Evolutionary conservation across 2,888 invertebrate species (phyloP), one percentile per base, ranked within the genome.

Genomic region (Polymixis lichenea): DNA sequence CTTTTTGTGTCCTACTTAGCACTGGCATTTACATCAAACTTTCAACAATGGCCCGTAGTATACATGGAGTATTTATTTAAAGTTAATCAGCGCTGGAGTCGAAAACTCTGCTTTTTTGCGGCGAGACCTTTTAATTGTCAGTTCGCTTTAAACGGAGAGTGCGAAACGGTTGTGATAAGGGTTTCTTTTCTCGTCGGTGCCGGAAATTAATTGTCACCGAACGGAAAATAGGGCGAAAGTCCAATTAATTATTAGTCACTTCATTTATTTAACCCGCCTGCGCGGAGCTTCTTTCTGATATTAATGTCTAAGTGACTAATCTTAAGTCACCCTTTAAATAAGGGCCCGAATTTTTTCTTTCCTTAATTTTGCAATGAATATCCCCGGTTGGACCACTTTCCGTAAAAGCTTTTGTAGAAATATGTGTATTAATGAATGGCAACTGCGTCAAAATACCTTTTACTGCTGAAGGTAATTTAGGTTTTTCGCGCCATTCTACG

Each of bases 181-280:
- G 96, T 95, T 95, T 95, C 95, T 95, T 96, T 95, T 94, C 94
- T 94, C 93, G 89, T 92, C 92, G 91, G 90, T 91, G 92, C 94
- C 94, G 95, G 95, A 96, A 96, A 96, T 96, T 96, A 96, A 96
- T 96, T 95, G 96, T 96, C 96, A 94, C 96, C 95, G 94, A 96
- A 96, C 96, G 95, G 95, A 96, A 96, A 96, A 96, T 96, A 95
- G 96, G 96, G 96, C 93, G 94, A 95, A 96, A 96, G 93, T 96
- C 95, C 96, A 96, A 96, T 96, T 96, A 96, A 96, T 96, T 96
- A 96, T 95, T 95, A 95, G 95, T 94, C 95, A 96, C 95, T 96
- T 96, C 96, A 96, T 96, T 96, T 96, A 96, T 96, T 95, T 96
- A 96, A 96, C 95, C 94, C 95, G 91, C 91, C 91, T 92, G 92